Evolutionary conservation across 2,113 vertebrate genomes (phyloP), one percentile per base, ranked within the genome.

Genomic region (Carassius carassius): DNA sequence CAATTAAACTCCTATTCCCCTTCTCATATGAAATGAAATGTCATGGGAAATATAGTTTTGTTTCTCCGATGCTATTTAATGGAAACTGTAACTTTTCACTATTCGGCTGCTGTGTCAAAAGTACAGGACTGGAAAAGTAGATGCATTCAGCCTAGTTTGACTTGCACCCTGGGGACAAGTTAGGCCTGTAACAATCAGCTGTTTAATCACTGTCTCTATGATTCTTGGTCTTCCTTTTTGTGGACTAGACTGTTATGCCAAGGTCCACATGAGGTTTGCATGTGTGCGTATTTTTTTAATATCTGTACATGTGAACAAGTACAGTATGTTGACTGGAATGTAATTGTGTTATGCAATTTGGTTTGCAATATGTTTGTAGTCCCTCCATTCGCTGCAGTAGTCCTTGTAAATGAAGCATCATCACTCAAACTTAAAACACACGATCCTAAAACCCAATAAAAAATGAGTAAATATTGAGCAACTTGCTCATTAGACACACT

Each of bases 151-250:
- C 84, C 84, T 79, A 84, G 79, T 79, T 88, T 83, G 83, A 69
- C 49, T 72, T 21, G 8, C 25, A 78, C 41, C 51, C 86, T 82
- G 60, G 56, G 78, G 84, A 75, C 77, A 73, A 60, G 81, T 82
- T 62, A 70, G 67, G 75, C 62, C 76, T 83, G 41, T 63, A 75
- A 78, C 78, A 65, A 87, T 84, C 47, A n/a, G 73, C 21, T 47
- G 25, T 77, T 90, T 85, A 91, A 88, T 91, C 90, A 91, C 79
- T 87, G 77, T 89, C 88, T 84, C 14, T 67, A 67, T 16, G 84
- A 75, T 76, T 2, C 23, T 56, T 85, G 78, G 81, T 83, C 58
- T 60, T 60, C 60, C 49, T 86, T 75, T 49, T 62, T 79, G 23
- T 49, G 78, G 73, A 70, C 70, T 79, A 11, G 12, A 11, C 58